phyloP scores from a whole-genome alignment of 2,888 invertebrate species.

The Hypercompe scribonia region DNA sequence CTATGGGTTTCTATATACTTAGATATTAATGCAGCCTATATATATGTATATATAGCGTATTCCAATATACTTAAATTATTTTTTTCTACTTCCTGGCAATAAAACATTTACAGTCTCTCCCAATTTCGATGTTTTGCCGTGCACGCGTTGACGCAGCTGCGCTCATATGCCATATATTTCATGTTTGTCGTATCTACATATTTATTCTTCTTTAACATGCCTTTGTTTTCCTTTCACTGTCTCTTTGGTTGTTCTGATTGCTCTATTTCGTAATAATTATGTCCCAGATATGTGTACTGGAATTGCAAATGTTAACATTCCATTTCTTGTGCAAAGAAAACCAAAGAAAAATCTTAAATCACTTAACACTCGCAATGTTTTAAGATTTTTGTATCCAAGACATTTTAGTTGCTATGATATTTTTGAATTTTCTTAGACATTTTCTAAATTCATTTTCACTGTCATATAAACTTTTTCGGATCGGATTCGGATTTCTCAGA shows the following conservation, averaged over 20 bases:
- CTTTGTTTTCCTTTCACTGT: neutral
- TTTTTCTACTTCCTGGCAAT: neutral
- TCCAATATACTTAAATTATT: neutral
- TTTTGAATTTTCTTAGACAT: neutral
- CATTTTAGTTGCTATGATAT: neutral
- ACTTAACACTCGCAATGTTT: neutral
- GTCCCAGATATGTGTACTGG: neutral
- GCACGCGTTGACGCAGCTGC: neutral
- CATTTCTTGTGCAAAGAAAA: neutral
- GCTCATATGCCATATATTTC: neutral
- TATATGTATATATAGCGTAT: neutral
- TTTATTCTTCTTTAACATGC: neutral
- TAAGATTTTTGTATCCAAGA: neutral
- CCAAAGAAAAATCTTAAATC: no score
- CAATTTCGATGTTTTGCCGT: neutral
- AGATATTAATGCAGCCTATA: no score
- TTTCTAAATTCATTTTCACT: neutral
- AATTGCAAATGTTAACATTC: neutral
- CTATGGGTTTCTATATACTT: no score
- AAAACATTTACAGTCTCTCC: neutral
- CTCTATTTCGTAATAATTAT: neutral
- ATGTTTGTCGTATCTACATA: neutral
- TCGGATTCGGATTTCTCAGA: no score
- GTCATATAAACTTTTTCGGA: slow-evolving; percentile 1
- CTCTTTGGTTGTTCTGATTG: neutral